Evolutionary conservation across 1,140 invertebrate species (phyloP).

Genomic region (Euwallacea fornicatus): DNA sequence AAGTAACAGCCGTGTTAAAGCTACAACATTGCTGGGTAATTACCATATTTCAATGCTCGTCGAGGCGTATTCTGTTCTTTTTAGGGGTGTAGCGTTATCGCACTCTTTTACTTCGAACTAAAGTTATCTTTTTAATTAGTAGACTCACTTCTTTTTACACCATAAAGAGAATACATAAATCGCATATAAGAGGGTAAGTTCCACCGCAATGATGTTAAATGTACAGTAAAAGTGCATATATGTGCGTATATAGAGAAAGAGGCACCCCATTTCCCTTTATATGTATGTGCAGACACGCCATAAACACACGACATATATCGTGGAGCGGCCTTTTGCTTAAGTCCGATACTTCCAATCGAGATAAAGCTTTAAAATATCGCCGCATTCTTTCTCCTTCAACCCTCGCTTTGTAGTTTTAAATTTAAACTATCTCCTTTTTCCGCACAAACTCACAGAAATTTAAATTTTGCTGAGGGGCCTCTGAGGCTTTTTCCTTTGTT

Average conservation of each 20-base stretch:
- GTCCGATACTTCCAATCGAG: constrained; percentile 43
- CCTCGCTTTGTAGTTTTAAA: constrained; percentile 44
- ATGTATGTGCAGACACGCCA: constrained; percentile 36
- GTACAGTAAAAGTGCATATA: constrained; percentile 34
- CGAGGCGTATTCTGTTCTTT: constrained; percentile 26
- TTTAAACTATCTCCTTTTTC: constrained; percentile 46
- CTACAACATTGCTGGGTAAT: constrained; percentile 39
- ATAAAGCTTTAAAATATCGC: constrained; percentile 45
- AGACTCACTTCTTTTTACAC: no score
- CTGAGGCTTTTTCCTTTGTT: constrained; percentile 40
- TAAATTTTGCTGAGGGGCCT: constrained; percentile 37
- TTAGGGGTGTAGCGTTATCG: not conserved
- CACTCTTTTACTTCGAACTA: no score
- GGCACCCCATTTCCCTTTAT: constrained; percentile 35
- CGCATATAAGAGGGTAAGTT: constrained; percentile 10
- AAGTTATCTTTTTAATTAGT: no score
- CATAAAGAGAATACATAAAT: no score
- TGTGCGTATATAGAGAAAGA: constrained; percentile 30
- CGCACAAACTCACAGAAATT: constrained; percentile 45
- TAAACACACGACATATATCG: constrained; percentile 40
- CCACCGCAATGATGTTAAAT: constrained; percentile 39
- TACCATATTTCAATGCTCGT: constrained; percentile 40
- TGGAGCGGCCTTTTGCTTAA: constrained; percentile 39
- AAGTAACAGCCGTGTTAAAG: constrained; percentile 42
- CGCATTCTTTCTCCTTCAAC: constrained; percentile 42